Evolutionary conservation across 2,888 invertebrate genomes (phyloP), one percentile per base, ranked within the genome.

Genomic region (Anagyrus pseudococci): DNA sequence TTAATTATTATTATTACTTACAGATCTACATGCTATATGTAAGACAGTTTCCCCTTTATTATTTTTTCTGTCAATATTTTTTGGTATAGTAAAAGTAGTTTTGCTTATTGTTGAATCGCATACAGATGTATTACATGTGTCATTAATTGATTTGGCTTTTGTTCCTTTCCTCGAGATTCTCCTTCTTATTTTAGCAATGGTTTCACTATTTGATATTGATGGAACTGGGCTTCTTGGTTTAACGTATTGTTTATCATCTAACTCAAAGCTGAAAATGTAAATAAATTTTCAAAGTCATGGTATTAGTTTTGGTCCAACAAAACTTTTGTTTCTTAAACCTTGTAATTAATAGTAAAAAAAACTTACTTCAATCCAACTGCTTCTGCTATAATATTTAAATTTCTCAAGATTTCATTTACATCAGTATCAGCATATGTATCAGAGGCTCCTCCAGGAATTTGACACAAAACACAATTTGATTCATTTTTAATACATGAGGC

Each of bases 1-100:
- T 33, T 17, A 33, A 25, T 49, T 37, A 23, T 48, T 15, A 33
- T 20, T 62, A 13, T 33, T 19, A 46, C 26, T 40, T 40, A 44
- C 25, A 33, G 41, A 19, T 2, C 60, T 48, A 74, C 88, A 88
- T 44, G 87, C 87, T 0, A 84, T 79, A 67, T 90, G 90, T 1
- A 90, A 80, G 0, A 74, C 72, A 0, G 89, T 89, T 78, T 90
- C 90, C 2, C 90, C 90, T 77, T 88, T 89, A 0, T 74, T 80
- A 74, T 90, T 89, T n/a, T 83, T 82, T 76, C 88, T 90, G 62
- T 84, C 83, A 4, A 73, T 59, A 63, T 71, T 70, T 62, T 68
- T 69, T 50, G 74, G 72, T 26, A 71, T 26, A 33, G 0, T 59
- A 17, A 2, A 13, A 25, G 56, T 53, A 53, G 4, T 53, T 33